Evolutionary conservation across 2,888 invertebrate species (phyloP).

Genomic region (Autographa gamma): DNA sequence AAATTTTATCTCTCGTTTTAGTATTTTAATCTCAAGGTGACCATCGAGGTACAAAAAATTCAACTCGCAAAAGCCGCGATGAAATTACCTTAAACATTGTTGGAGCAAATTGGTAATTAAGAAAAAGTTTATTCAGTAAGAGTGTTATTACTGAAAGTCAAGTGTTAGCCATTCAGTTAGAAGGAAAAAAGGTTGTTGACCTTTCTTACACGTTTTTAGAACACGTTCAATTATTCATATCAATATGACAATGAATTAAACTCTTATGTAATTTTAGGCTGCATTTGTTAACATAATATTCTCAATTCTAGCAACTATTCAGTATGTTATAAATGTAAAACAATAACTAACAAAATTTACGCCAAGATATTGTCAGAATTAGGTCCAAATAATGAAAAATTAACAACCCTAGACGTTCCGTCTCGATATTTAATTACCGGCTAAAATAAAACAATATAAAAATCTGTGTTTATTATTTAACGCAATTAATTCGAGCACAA

Average conservation of each 20-base stretch:
- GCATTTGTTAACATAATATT: no score
- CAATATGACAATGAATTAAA: background rate
- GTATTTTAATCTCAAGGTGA: slow-evolving; percentile 32
- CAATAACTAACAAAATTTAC: no score
- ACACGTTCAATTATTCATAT: background rate
- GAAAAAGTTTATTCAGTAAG: slow-evolving; percentile 12
- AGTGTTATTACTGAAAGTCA: slow-evolving; percentile 20
- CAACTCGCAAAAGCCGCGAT: slow-evolving; percentile 21
- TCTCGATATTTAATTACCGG: background rate
- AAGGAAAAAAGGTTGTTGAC: slow-evolving; percentile 10
- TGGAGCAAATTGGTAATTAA: slow-evolving; percentile 35
- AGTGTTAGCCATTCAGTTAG: slow-evolving; percentile 14
- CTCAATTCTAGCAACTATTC: no score
- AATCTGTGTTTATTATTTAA: slow-evolving; percentile 10
- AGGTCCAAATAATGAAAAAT: no score
- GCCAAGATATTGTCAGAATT: no score
- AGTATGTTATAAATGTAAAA: no score
- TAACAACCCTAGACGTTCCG: no score
- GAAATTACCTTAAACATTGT: slow-evolving; percentile 24
- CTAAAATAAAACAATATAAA: background rate
- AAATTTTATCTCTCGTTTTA: slow-evolving; percentile 32
- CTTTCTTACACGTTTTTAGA: slow-evolving; percentile 9
- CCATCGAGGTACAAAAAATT: slow-evolving; percentile 21
- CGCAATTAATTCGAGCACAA: slow-evolving; percentile 28
- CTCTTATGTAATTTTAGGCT: no score